A percentile compares a stretch with the other conserved stretches of the same genome.
Evolutionary conservation across 2,797 vertebrate genomes (phyloP).

Genomic region (Urocyon cinereoargenteus): DNA sequence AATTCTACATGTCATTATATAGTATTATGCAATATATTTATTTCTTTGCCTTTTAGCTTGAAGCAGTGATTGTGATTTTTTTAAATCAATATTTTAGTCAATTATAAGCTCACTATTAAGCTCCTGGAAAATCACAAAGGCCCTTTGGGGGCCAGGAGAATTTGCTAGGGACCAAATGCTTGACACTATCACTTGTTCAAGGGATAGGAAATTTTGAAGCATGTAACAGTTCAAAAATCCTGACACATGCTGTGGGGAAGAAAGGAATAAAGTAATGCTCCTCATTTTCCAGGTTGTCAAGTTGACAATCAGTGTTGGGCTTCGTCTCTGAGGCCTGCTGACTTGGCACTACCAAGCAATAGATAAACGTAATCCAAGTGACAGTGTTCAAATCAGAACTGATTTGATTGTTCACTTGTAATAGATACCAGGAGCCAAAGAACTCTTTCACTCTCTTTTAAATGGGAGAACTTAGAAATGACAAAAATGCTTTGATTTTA

Average conservation of each 20-base stretch:
- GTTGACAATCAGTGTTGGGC: constrained; percentile 86
- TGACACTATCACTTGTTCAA: constrained; percentile 73
- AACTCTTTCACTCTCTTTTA: constrained; percentile 76
- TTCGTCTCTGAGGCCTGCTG: constrained; percentile 86
- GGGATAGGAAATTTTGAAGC: constrained; percentile 83
- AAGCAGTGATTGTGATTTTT: neutral
- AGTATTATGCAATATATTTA: neutral
- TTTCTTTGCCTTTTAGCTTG: neutral
- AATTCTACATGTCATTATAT: neutral
- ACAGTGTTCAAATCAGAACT: constrained; percentile 87
- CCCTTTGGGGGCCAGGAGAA: neutral
- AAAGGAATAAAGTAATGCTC: constrained; percentile 86
- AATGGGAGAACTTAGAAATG: neutral
- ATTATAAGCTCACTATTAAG: neutral
- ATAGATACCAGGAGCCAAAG: constrained; percentile 85
- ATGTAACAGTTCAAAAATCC: constrained; percentile 84
- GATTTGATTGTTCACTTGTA: constrained; percentile 88
- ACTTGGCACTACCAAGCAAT: constrained; percentile 85
- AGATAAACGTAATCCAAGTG: constrained; percentile 87
- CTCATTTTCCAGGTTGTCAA: constrained; percentile 87
- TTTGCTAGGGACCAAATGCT: constrained; percentile 67
- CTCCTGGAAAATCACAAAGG: neutral
- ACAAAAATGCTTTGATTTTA: constrained; percentile 83
- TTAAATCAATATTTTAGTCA: neutral
- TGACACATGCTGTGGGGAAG: constrained; percentile 85